Evolutionary conservation across 2,888 invertebrate genomes (phyloP).

Genomic region (Atherix ibis): DNA sequence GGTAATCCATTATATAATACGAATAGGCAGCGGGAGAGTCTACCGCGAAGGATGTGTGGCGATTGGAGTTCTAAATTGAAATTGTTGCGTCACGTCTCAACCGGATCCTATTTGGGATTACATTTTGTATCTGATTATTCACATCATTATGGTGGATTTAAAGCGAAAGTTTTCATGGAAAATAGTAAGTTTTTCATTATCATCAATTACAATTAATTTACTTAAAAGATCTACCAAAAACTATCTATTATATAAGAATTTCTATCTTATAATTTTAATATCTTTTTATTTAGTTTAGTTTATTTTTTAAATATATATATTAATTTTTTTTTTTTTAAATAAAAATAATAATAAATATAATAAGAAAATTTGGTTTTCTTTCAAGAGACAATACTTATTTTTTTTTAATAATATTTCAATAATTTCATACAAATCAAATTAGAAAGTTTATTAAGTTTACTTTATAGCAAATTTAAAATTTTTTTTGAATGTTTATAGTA

Average conservation of each 20-base stretch:
- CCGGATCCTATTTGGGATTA: constrained; percentile 43
- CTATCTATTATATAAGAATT: not conserved
- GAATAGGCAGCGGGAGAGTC: constrained; percentile 11
- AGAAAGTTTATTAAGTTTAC: no score
- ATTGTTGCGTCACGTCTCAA: constrained; percentile 49
- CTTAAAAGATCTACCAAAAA: no score
- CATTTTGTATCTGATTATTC: constrained; percentile 64
- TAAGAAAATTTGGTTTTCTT: constrained; percentile 3
- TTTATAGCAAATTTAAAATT: no score
- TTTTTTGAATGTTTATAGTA: no score
- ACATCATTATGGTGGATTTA: constrained; percentile 57
- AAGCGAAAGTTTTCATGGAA: constrained; percentile 54
- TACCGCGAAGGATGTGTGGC: constrained; percentile 48
- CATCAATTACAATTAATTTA: not conserved
- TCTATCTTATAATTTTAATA: not conserved
- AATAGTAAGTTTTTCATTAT: constrained; percentile 43
- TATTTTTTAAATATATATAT: not conserved
- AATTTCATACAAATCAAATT: no score
- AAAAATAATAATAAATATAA: no score
- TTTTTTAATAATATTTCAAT: no score
- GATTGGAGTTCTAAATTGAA: constrained; percentile 69
- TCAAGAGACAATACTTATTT: no score
- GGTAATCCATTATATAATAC: constrained; percentile 19
- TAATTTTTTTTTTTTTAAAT: not conserved
- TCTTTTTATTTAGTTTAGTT: no score